Conservation (phyloP, 1,140 invertebrate species). For the Antheraea pernyi region DNA sequence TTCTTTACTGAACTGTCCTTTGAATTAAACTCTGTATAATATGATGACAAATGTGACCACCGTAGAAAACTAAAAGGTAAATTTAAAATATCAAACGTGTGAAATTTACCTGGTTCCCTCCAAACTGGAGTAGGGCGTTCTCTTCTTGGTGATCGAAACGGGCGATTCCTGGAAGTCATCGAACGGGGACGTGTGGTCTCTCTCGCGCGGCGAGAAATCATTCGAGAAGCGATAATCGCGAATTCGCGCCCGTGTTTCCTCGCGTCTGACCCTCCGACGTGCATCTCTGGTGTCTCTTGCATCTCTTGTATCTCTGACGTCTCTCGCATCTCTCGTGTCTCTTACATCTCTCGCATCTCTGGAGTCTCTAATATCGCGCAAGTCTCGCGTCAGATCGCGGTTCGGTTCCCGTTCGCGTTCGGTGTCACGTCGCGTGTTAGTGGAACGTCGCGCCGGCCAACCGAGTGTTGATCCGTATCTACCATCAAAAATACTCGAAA, state of each 20-base stretch:
- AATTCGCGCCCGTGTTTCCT: constrained; percentile 51
- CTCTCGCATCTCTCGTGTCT: too few species aligned
- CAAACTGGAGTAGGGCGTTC: constrained; percentile 60
- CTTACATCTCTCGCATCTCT: constrained; percentile 10
- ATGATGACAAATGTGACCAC: too few species aligned
- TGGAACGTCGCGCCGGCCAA: constrained; percentile 57
- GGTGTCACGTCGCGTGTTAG: constrained; percentile 38
- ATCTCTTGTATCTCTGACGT: too few species aligned
- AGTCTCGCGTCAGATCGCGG: neutral
- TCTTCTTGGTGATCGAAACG: constrained; percentile 49
- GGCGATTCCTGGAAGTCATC: constrained; percentile 83
- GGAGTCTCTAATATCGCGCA: constrained; percentile 21
- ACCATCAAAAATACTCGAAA: neutral
- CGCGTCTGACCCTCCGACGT: constrained; percentile 39
- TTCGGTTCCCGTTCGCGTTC: constrained; percentile 36
- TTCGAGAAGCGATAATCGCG: constrained; percentile 79
- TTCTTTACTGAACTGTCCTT: too few species aligned
- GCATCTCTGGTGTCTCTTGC: constrained; percentile 4
- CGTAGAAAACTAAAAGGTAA: too few species aligned
- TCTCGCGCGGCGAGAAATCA: constrained; percentile 79
- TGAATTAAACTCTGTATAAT: too few species aligned
- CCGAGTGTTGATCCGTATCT: constrained; percentile 75
- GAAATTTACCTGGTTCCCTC: constrained; percentile 55
- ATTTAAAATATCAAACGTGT: neutral
- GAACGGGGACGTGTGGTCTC: constrained; percentile 82